Evolutionary conservation across 2,888 invertebrate genomes (phyloP).

Genomic region (Noctua janthina): DNA sequence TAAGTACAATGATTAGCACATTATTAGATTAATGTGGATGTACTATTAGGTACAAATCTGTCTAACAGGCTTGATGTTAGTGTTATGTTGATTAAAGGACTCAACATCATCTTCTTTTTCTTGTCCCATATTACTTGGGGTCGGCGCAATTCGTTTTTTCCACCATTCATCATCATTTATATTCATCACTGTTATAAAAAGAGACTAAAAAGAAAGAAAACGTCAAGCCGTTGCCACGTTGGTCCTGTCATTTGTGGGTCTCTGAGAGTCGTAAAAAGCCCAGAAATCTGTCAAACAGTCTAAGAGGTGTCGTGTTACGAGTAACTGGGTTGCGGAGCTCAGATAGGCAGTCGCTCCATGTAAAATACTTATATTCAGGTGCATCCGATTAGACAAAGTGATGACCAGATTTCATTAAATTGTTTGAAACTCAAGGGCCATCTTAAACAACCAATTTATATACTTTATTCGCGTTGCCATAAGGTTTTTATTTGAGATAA

Average conservation of each 20-base stretch:
- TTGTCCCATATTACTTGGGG: background rate
- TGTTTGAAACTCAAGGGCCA: fast-evolving
- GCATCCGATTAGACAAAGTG: background rate
- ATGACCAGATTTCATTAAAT: background rate
- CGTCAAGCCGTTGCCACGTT: background rate
- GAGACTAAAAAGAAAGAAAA: background rate
- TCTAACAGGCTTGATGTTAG: background rate
- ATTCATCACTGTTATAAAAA: background rate
- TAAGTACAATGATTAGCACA: background rate
- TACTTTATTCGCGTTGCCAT: background rate
- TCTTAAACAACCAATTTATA: background rate
- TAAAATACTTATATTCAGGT: background rate
- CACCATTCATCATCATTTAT: background rate
- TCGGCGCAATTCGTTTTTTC: background rate
- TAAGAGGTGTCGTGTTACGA: background rate
- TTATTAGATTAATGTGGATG: background rate
- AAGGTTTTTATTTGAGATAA: background rate
- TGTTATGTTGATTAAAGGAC: background rate
- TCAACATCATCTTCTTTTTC: background rate
- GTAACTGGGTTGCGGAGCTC: background rate
- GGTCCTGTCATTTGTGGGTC: background rate
- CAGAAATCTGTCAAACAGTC: background rate
- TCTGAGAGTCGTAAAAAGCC: background rate
- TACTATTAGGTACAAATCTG: background rate
- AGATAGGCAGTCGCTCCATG: background rate